phyloP scores from a whole-genome alignment of 2,888 invertebrate species.

The Tachina fera region DNA sequence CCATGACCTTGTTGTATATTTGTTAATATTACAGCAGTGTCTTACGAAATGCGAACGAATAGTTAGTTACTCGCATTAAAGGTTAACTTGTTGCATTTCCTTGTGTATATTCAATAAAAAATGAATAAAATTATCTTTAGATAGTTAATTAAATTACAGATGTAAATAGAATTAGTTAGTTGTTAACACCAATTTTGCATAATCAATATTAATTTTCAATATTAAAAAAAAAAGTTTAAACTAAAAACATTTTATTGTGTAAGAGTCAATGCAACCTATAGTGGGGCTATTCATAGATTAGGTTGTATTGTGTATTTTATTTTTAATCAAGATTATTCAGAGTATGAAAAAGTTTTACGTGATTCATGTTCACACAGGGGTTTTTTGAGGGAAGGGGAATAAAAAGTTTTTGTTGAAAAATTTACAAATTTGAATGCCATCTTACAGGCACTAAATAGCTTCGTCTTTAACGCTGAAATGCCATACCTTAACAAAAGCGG shows the following conservation, averaged over 20 bases:
- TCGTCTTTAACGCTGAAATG: no score
- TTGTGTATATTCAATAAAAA: conserved; percentile 9
- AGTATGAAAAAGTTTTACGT: background rate
- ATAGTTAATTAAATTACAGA: conserved; percentile 22
- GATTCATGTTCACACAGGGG: no score
- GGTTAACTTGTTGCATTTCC: conserved; percentile 33
- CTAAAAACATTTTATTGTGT: background rate
- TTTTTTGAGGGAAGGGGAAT: no score
- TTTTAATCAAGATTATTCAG: no score
- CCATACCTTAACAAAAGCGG: no score
- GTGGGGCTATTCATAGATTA: background rate
- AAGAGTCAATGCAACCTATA: background rate
- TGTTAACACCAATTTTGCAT: conserved; percentile 25
- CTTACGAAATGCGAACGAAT: conserved; percentile 1
- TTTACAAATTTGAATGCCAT: no score
- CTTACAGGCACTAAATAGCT: no score
- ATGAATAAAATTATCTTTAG: conserved; percentile 31
- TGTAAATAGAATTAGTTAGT: conserved; percentile 19
- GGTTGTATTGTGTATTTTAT: no score
- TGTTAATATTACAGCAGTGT: conserved; percentile 9
- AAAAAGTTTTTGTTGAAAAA: no score
- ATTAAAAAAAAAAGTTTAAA: background rate
- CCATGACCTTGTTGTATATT: conserved; percentile 52
- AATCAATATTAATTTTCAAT: conserved; percentile 38
- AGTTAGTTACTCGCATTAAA: background rate